These are phyloP conservation scores for Spatulosminthurus flaviceps DNA, from an alignment of 2,888 invertebrate genomes.

Conservation along the genomic window DNA sequence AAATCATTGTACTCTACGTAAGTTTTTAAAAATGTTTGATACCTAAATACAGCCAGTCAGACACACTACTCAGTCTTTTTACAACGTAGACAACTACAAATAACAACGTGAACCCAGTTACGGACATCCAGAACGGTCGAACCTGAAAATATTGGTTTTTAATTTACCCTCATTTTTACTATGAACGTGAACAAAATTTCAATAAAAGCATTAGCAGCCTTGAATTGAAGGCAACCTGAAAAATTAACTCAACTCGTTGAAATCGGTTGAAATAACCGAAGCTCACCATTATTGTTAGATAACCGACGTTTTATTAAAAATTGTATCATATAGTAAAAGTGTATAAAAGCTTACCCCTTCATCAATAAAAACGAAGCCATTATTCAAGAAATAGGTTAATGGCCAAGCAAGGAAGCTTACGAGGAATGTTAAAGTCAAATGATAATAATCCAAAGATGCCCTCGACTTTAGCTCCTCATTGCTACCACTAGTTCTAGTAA, in stretches of 20 bases:
- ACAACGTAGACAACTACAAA: constrained; percentile 41
- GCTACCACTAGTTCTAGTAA: no score
- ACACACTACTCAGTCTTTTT: constrained; percentile 48
- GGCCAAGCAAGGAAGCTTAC: constrained; percentile 59
- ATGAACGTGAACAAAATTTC: neutral
- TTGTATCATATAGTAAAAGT: neutral
- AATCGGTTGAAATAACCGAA: no score
- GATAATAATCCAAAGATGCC: constrained; percentile 45
- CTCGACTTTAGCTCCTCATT: no score
- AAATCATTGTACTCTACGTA: neutral
- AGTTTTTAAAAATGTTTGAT: constrained; percentile 9
- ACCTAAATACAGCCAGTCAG: constrained; percentile 61
- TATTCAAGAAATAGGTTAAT: constrained; percentile 55
- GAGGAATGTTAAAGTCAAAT: constrained; percentile 56
- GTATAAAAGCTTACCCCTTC: constrained; percentile 54
- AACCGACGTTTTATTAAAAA: no score
- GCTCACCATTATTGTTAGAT: no score
- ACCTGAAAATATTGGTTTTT: constrained; percentile 43
- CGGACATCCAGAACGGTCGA: constrained; percentile 60
- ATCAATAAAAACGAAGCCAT: constrained; percentile 56
- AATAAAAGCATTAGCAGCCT: no score
- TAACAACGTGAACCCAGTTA: constrained; percentile 52
- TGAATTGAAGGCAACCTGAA: no score
- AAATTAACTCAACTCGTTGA: no score
- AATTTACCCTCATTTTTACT: neutral